These are phyloP conservation scores for Bombyx mandarina DNA, from an alignment of 1,140 invertebrate genomes.

Conservation along the genomic window DNA sequence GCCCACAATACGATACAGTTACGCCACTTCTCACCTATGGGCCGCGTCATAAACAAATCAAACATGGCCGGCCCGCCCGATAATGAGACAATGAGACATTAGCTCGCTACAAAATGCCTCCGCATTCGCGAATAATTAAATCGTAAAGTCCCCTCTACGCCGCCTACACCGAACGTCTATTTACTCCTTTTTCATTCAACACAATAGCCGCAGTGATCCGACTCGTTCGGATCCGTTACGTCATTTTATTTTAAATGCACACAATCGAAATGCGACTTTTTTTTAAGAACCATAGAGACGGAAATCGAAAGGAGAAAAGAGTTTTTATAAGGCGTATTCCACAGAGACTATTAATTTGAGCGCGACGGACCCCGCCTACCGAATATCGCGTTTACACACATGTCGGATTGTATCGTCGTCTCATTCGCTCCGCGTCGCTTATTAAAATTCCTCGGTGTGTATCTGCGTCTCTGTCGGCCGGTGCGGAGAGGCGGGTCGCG, in stretches of 20 bases:
- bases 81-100: constrained; percentile 71
- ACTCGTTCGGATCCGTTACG: constrained; percentile 31
- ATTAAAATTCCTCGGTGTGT: constrained; percentile 65
- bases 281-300: constrained; percentile 6
- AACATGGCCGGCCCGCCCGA: constrained; percentile 62
- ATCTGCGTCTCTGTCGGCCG: constrained; percentile 48
- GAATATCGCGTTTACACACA: constrained; percentile 62
- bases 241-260: constrained; percentile 20
- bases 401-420: constrained; percentile 54
- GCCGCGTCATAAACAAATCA: constrained; percentile 67
- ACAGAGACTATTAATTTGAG: constrained; percentile 62
- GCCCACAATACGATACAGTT: constrained; percentile 18
- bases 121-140: constrained; percentile 71
- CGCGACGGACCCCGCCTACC: constrained; percentile 62
- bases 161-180: constrained; percentile 61
- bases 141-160: constrained; percentile 69
- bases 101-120: constrained; percentile 70
- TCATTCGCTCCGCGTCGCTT: constrained; percentile 59
- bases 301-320: constrained; percentile 6
- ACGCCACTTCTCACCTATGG: constrained; percentile 33
- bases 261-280: constrained; percentile 23
- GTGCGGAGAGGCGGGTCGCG: constrained; percentile 49
- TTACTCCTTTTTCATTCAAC: constrained; percentile 71
- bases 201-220: constrained; percentile 65
- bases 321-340: constrained; percentile 55